Conservation (phyloP, 1,140 invertebrate species). For the Drosophila bocki region DNA sequence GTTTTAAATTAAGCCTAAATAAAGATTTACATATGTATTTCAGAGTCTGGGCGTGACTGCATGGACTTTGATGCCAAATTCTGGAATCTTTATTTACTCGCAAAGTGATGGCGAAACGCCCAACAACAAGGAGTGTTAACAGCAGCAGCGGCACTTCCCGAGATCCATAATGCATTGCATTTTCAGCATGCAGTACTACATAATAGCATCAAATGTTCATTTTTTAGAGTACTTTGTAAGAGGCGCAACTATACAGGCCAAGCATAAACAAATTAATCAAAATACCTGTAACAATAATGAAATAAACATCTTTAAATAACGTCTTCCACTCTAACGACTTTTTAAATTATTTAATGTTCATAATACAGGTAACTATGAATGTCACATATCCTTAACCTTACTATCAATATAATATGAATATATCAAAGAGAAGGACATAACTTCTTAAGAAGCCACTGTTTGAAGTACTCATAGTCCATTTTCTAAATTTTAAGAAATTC, state of each 20-base stretch:
- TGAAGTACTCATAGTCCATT: not conserved
- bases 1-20: not conserved
- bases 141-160: slow-evolving; percentile 34
- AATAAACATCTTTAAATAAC: slow-evolving; percentile 1
- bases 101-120: slow-evolving; percentile 62
- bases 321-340: slow-evolving; percentile 11
- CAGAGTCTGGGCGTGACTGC: not conserved
- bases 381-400: no score
- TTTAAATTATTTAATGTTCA: not conserved
- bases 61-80: not conserved
- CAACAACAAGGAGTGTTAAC: slow-evolving; percentile 62
- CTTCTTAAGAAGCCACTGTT: not conserved
- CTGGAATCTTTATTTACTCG: slow-evolving; percentile 21
- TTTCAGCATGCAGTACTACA: slow-evolving; percentile 11
- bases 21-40: not conserved
- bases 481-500: not conserved
- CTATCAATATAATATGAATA: no score
- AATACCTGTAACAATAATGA: slow-evolving; percentile 17
- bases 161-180: slow-evolving; percentile 28
- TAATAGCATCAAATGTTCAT: slow-evolving; percentile 56
- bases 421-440: not conserved
- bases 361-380: not conserved
- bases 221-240: slow-evolving; percentile 52
- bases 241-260: slow-evolving; percentile 37
- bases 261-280: slow-evolving; percentile 21